These are phyloP conservation scores for Drosophila rellima DNA, from an alignment of 2,888 invertebrate genomes.

Conservation along the genomic window DNA sequence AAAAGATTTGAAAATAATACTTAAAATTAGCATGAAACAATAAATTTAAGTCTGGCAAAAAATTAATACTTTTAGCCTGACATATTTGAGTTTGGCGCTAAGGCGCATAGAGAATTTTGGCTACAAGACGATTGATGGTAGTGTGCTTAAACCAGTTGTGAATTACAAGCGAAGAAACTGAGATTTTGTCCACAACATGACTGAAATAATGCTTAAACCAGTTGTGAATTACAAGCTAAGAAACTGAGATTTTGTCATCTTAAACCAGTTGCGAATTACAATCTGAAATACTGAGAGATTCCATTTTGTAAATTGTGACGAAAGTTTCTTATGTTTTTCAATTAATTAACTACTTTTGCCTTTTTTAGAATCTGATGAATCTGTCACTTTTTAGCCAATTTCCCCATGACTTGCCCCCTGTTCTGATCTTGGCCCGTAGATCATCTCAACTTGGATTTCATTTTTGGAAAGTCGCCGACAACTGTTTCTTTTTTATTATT, in stretches of 20 bases:
- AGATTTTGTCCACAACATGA: not conserved
- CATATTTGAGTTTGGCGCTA: constrained; percentile 1
- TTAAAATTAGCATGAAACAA: constrained; percentile 62
- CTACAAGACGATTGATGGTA: not conserved
- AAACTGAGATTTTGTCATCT: not conserved
- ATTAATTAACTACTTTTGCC: no score
- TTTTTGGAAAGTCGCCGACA: constrained; percentile 18
- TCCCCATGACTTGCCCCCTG: not conserved
- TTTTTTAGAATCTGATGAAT: not conserved
- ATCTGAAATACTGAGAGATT: not conserved
- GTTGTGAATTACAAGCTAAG: constrained; percentile 3
- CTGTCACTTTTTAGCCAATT: not conserved
- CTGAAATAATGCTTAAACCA: not conserved
- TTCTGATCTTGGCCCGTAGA: not conserved
- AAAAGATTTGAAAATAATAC: constrained; percentile 7
- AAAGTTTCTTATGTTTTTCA: not conserved
- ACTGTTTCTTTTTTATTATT: not conserved
- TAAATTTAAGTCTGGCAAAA: constrained; percentile 40
- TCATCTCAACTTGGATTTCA: constrained; percentile 10
- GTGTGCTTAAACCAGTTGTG: not conserved
- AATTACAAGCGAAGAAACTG: not conserved
- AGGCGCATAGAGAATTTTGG: not conserved
- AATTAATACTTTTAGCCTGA: constrained; percentile 9
- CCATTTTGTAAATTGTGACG: not conserved
- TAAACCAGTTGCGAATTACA: not conserved